Evolutionary conservation across 2,113 vertebrate genomes (phyloP).

Genomic region (Pungitius pungitius): DNA sequence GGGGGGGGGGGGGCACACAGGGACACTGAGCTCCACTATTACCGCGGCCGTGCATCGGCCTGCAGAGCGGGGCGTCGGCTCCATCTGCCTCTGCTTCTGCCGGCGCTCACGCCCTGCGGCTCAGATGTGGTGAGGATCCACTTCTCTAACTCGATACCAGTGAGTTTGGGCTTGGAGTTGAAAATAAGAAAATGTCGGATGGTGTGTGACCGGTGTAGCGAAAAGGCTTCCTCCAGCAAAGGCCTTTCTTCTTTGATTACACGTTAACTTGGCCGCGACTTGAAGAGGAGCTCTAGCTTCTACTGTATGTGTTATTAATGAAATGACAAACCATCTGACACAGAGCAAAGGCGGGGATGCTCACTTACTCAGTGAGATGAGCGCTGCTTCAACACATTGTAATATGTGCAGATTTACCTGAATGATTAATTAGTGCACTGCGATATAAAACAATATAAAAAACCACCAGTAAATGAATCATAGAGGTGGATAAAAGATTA

Average conservation of each 20-base stretch:
- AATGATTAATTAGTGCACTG: no score
- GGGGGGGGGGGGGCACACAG: slow-evolving; percentile 13
- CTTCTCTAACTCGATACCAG: slow-evolving; percentile 14
- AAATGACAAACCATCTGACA: no score
- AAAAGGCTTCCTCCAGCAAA: not conserved
- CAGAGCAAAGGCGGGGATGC: no score
- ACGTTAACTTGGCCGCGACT: no score
- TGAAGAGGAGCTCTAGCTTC: not conserved
- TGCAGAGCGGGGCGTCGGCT: slow-evolving; percentile 23
- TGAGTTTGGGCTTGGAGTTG: not conserved
- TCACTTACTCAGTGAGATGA: slow-evolving; percentile 3
- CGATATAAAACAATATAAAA: no score
- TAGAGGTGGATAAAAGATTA: no score
- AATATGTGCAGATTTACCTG: not conserved
- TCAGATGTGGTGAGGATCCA: not conserved
- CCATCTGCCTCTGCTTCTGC: slow-evolving; percentile 1
- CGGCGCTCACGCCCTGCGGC: not conserved
- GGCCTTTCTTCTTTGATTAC: not conserved
- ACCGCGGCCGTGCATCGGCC: not conserved
- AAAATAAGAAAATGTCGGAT: not conserved
- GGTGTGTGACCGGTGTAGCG: not conserved
- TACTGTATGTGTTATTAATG: not conserved
- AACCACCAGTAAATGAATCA: no score
- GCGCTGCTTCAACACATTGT: not conserved
- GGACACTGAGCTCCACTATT: slow-evolving; percentile 6